These are phyloP conservation scores for Melitaea cinxia DNA, from an alignment of 1,140 invertebrate species.

Conservation along the genomic window DNA sequence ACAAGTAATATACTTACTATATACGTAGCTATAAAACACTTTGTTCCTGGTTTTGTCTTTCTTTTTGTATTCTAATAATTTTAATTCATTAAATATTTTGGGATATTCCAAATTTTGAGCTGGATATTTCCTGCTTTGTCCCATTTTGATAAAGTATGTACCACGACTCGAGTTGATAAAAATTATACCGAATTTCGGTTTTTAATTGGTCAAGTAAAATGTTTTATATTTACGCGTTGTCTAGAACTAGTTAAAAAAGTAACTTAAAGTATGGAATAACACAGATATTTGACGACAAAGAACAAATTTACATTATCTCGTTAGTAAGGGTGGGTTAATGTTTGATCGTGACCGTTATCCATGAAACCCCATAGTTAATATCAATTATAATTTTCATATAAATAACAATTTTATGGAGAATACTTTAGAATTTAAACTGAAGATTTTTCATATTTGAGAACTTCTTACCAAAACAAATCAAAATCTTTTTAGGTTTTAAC, in stretches of 20 bases:
- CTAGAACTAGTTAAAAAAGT: slow-evolving; percentile 49
- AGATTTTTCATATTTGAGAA: no score
- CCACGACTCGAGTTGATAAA: no score
- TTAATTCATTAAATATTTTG: background rate
- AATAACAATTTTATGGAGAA: background rate
- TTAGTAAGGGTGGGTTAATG: slow-evolving; percentile 46
- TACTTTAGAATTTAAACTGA: no score
- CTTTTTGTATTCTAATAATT: no score
- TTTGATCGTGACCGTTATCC: slow-evolving; percentile 6
- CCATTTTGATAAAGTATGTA: no score
- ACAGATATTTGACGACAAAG: slow-evolving; percentile 77
- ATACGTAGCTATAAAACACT: background rate
- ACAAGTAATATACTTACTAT: slow-evolving; percentile 9
- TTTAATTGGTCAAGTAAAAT: background rate
- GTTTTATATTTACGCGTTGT: slow-evolving; percentile 7
- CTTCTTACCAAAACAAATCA: no score
- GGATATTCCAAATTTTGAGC: no score
- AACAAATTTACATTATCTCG: slow-evolving; percentile 47
- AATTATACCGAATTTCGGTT: no score
- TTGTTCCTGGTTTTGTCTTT: background rate
- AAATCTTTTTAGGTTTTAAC: no score
- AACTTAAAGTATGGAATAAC: slow-evolving; percentile 62
- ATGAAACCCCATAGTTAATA: background rate
- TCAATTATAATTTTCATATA: background rate
- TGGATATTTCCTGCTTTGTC: no score